Percentiles rank a stretch among this genome's conserved stretches.
Conservation (phyloP, 2,888 invertebrate genomes). For the Matsumyia berberina region DNA sequence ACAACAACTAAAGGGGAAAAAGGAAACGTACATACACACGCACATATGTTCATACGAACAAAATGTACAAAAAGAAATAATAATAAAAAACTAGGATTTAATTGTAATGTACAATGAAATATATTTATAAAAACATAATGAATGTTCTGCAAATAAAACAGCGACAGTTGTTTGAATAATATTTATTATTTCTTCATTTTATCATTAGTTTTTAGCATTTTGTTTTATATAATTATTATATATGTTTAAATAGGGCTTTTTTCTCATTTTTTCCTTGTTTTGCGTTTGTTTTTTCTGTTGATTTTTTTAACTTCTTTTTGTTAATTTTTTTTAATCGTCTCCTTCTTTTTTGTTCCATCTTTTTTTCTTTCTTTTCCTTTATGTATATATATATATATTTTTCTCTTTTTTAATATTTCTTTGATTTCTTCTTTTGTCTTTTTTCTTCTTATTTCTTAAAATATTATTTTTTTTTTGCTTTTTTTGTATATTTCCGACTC, state of each 20-base stretch:
- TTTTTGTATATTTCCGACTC: constrained; percentile 78
- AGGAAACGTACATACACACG: too few relatives aligned
- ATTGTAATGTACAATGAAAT: constrained; percentile 17
- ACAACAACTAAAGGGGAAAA: not conserved
- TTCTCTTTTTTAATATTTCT: constrained; percentile 67
- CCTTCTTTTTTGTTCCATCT: constrained; percentile 43
- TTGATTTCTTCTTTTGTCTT: constrained; percentile 77
- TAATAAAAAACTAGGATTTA: constrained; percentile 10
- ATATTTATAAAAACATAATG: constrained; percentile 10
- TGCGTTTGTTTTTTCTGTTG: constrained; percentile 64
- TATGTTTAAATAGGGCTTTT: constrained; percentile 62
- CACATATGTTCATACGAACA: too few relatives aligned
- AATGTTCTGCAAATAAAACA: constrained; percentile 50
- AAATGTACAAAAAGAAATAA: too few relatives aligned
- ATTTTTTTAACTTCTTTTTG: constrained; percentile 55
- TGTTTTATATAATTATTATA: constrained; percentile 70
- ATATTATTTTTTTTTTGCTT: constrained; percentile 77
- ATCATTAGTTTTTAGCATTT: constrained; percentile 60
- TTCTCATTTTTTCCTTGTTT: constrained; percentile 75
- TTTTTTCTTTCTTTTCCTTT: constrained; percentile 72
- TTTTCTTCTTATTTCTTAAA: constrained; percentile 76
- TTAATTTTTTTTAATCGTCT: constrained; percentile 67
- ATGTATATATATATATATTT: constrained; percentile 74
- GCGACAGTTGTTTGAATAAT: constrained; percentile 53
- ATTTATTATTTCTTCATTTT: constrained; percentile 70